phyloP scores from a whole-genome alignment of 92 coral and sea anemone genomes.

The Zoanthus gigantus region DNA sequence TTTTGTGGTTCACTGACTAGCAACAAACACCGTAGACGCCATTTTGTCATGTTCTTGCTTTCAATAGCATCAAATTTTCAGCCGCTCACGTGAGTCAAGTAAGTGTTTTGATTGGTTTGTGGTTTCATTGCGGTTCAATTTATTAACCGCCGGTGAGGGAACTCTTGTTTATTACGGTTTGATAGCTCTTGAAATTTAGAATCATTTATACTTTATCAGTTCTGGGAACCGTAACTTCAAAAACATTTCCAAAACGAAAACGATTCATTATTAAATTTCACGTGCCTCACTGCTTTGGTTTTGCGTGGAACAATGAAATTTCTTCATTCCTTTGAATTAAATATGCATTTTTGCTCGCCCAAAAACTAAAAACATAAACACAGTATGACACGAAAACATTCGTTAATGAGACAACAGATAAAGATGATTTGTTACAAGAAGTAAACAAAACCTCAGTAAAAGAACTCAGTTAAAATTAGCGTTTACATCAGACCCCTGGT shows the following conservation, averaged over 20 bases:
- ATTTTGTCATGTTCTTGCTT: constrained; percentile 37
- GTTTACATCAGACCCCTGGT: too few species aligned
- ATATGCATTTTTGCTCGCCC: constrained; percentile 38
- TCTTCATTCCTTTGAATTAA: constrained; percentile 4
- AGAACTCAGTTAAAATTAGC: too few species aligned
- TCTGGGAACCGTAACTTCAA: neutral
- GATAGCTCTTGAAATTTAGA: neutral
- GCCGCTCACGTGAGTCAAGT: constrained; percentile 28
- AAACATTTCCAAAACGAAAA: neutral
- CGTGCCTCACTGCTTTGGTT: neutral
- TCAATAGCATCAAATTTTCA: constrained; percentile 26
- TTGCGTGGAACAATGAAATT: neutral
- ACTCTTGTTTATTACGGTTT: constrained; percentile 1
- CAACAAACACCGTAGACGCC: constrained; percentile 43
- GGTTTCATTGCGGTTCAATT: constrained; percentile 38
- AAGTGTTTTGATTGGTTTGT: constrained; percentile 40
- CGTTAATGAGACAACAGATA: constrained; percentile 2
- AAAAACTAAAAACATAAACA: constrained; percentile 10
- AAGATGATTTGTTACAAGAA: constrained; percentile 1
- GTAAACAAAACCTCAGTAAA: neutral
- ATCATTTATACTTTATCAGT: neutral
- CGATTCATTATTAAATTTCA: neutral
- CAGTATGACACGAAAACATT: neutral
- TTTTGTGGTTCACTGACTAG: constrained; percentile 45
- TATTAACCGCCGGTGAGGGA: constrained; percentile 5